Evolutionary conservation across 2,888 invertebrate genomes (phyloP), one percentile per base, ranked within the genome.

Genomic region (Crematogaster levior): DNA sequence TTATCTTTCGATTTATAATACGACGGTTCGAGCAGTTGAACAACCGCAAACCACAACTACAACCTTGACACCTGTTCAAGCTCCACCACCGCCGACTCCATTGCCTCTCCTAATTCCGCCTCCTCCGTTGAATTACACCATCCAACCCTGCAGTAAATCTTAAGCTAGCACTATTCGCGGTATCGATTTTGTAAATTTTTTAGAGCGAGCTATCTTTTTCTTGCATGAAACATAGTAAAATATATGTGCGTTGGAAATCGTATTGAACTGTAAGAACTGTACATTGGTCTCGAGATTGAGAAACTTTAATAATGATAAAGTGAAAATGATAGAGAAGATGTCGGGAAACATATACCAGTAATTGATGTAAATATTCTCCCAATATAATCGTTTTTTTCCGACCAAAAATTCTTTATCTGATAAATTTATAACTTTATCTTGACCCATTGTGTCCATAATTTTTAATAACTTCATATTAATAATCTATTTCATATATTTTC

Each of bases 141-240:
- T 94, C 82, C 94, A 94, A 82, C 94, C 94, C 43, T 94, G 93
- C 72, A 94, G 91, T 75, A 94, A 94, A 84, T 92, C 93, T 84
- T 94, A 87, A 92, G 51, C 4, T 21, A 66, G n/a, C 51, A 6
- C 1, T 9, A 61, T 15, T 75, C 37, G 12, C 1, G 10, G n/a
- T 9, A 18, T n/a, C 46, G 27, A 6, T 79, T 70, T 77, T 70
- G 21, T 18, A n/a, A 30, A 70, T 70, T 77, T 10, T 81, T 58
- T 58, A 2, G n/a, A 48, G n/a, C 51, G 15, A 30, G 9, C 9
- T 0, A n/a, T 53, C 37, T 15, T 65, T 27, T 27, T 21, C 56
- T 37, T 4, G 48, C 7, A 15, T 6, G 3, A 27, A n/a, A 63
- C 1, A 34, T 21, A 21, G 24, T 48, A n/a, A 72, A 37, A 56